Conservation (phyloP, 2,888 invertebrate genomes). For the Ischnus inquisitorius region DNA sequence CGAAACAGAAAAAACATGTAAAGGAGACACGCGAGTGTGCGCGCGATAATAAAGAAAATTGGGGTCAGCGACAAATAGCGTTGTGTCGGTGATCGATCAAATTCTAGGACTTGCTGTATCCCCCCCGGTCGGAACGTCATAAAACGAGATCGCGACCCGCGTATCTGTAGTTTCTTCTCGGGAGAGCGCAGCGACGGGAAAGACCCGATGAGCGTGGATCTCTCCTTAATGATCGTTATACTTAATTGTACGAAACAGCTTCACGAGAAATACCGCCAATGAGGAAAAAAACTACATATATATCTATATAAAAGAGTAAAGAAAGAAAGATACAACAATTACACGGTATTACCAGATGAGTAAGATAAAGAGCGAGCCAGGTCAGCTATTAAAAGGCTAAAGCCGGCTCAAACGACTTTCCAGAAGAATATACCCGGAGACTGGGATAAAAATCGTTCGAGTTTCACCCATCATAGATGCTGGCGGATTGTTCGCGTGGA, state of each 20-base stretch:
- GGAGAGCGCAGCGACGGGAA: conserved; percentile 28
- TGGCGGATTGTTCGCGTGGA: conserved; percentile 7
- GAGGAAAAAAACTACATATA: conserved; percentile 36
- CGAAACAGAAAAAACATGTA: background rate
- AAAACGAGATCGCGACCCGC: conserved; percentile 22
- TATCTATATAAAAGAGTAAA: too few relatives aligned
- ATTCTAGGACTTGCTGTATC: conserved; percentile 32
- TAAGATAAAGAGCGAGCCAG: conserved; percentile 11
- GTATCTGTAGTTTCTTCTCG: conserved; percentile 34
- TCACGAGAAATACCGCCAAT: conserved; percentile 45
- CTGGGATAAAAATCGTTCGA: conserved; percentile 24
- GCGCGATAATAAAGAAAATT: background rate
- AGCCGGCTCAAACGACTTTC: conserved; percentile 52
- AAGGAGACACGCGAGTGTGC: conserved; percentile 7
- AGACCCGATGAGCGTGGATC: conserved; percentile 55
- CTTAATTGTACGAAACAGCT: conserved; percentile 57
- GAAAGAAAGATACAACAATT: conserved; percentile 33
- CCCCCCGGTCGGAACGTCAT: background rate
- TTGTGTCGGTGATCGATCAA: conserved; percentile 19
- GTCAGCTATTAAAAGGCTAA: conserved; percentile 52
- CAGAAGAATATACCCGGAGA: conserved; percentile 31
- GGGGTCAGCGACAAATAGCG: conserved; percentile 1
- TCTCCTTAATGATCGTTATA: conserved; percentile 61
- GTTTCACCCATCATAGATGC: conserved; percentile 23
- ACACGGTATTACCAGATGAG: conserved; percentile 3